These are phyloP conservation scores for Pseudocheirus occidentalis DNA, from an alignment of 2,797 vertebrate species.

Conservation along the genomic window DNA sequence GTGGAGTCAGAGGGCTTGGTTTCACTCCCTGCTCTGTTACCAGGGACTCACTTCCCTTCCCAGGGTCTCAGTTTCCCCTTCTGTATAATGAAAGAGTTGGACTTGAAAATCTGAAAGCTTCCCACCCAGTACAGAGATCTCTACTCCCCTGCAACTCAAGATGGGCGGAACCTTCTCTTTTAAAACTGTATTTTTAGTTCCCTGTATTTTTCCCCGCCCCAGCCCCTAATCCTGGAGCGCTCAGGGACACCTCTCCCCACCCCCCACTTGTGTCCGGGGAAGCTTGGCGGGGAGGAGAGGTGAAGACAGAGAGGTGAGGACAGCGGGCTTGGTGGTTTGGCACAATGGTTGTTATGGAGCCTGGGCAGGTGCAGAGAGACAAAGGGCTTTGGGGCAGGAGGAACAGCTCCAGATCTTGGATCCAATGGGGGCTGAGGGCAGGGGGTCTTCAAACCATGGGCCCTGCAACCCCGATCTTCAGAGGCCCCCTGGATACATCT, in stretches of 20 bases:
- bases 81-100: not conserved
- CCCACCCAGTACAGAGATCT: not conserved
- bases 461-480: not conserved
- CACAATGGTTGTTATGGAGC: not conserved
- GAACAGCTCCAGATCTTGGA: not conserved
- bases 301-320: slow-evolving; percentile 54
- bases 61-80: not conserved
- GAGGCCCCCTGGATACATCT: not conserved
- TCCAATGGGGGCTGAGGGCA: not conserved
- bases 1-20: not conserved
- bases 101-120: not conserved
- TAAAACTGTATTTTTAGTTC: slow-evolving; percentile 71
- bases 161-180: slow-evolving; percentile 33
- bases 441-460: not conserved
- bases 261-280: slow-evolving; percentile 9
- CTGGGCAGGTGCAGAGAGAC: not conserved
- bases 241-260: slow-evolving; percentile 42
- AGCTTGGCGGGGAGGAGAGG: slow-evolving; percentile 25
- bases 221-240: slow-evolving; percentile 4
- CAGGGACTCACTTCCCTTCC: not conserved
- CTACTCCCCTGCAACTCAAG: not conserved
- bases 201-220: slow-evolving; percentile 1
- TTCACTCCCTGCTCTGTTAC: not conserved
- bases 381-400: not conserved
- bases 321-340: slow-evolving; percentile 43